Evolutionary conservation across 2,797 vertebrate genomes (phyloP).

Genomic region (Coendou prehensilis): DNA sequence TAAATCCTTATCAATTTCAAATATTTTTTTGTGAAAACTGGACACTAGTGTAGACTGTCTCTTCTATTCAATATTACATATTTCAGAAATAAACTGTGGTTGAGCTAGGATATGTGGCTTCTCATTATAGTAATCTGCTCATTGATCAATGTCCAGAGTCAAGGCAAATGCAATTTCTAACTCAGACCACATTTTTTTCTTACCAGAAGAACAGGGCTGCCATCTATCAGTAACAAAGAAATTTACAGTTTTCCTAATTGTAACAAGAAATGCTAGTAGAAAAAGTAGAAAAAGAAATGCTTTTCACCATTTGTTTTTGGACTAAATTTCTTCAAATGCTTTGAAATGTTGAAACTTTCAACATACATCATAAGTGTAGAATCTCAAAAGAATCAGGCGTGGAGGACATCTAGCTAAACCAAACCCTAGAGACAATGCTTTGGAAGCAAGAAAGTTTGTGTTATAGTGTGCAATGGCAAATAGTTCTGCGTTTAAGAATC

Average conservation of each 20-base stretch:
- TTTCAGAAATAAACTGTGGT: background rate
- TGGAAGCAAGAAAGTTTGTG: background rate
- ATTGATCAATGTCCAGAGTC: background rate
- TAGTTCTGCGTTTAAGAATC: background rate
- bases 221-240: conserved; percentile 72
- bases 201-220: conserved; percentile 64
- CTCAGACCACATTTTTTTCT: background rate
- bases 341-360: background rate
- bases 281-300: background rate
- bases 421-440: background rate
- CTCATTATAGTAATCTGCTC: background rate
- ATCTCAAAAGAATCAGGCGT: background rate
- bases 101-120: background rate
- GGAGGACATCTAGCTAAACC: background rate
- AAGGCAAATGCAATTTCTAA: background rate
- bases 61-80: background rate
- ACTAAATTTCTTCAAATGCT: background rate
- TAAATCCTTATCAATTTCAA: background rate
- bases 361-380: background rate
- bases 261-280: background rate
- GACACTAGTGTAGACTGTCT: background rate
- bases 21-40: background rate
- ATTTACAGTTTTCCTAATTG: conserved; percentile 38
- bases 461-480: background rate
- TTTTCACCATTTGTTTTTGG: background rate